Evolutionary conservation across 2,113 vertebrate genomes (phyloP).

Genomic region (Limnothrissa miodon): DNA sequence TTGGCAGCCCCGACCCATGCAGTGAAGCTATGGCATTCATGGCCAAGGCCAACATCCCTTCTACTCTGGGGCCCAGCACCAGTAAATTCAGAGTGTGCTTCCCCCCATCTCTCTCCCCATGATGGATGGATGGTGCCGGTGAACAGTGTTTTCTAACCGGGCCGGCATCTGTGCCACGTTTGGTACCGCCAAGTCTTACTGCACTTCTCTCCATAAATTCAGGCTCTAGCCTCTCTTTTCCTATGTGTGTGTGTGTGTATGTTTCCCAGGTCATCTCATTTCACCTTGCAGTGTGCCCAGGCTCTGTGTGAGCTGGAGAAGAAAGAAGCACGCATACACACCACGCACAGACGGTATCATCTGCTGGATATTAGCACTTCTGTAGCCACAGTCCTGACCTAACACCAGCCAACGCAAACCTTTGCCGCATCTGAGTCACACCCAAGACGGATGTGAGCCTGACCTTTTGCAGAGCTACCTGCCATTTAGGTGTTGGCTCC

Average conservation of each 20-base stretch:
- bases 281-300: neutral
- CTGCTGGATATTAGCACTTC: neutral
- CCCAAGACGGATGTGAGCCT: neutral
- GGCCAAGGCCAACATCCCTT: slow-evolving; percentile 62
- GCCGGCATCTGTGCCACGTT: slow-evolving; percentile 50
- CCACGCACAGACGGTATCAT: slow-evolving; percentile 45
- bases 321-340: slow-evolving; percentile 38
- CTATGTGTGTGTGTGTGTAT: slow-evolving; percentile 32
- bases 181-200: slow-evolving; percentile 51
- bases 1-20: slow-evolving; percentile 43
- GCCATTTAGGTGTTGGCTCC: neutral
- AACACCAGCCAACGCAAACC: slow-evolving; percentile 1
- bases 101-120: slow-evolving; percentile 38
- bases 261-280: neutral
- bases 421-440: neutral
- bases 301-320: slow-evolving; percentile 18
- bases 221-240: slow-evolving; percentile 39
- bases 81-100: slow-evolving; percentile 65
- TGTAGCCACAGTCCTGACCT: neutral
- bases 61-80: slow-evolving; percentile 54
- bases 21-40: slow-evolving; percentile 37
- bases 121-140: slow-evolving; percentile 54
- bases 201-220: slow-evolving; percentile 61
- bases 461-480: neutral
- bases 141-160: slow-evolving; percentile 57